Percentiles rank a stretch among this genome's conserved stretches.
Conservation (phyloP, 1,140 invertebrate species). For the Yoshiicerus persimilis region DNA sequence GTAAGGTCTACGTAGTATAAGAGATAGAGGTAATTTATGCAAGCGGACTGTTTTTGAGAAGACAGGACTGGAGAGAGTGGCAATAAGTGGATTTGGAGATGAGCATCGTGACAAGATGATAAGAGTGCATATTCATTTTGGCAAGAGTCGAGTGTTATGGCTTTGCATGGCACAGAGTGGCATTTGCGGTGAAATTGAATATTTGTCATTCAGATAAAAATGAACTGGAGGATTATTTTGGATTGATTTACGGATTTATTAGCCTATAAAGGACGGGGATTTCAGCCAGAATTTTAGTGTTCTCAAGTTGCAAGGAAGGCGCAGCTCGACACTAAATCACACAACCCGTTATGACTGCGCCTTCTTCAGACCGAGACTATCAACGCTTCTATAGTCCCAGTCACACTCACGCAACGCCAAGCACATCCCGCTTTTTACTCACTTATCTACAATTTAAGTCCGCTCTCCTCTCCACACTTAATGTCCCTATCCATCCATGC, state of each 20-base stretch:
- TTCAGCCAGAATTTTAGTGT: slow-evolving; percentile 34
- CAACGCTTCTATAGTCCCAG: neutral
- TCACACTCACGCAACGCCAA: neutral
- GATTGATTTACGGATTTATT: slow-evolving; percentile 42
- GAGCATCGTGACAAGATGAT: neutral
- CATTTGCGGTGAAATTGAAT: slow-evolving; percentile 28
- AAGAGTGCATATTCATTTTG: neutral
- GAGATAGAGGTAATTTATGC: too few relatives aligned
- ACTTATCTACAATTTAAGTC: neutral
- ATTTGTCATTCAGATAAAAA: slow-evolving; percentile 37
- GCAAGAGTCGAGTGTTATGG: neutral
- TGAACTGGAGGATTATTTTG: slow-evolving; percentile 32
- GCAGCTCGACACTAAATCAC: slow-evolving; percentile 38
- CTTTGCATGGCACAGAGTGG: neutral
- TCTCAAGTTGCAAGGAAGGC: slow-evolving; percentile 32
- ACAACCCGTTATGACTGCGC: slow-evolving; percentile 27
- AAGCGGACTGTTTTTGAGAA: too few relatives aligned
- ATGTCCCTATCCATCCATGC: neutral
- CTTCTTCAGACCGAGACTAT: neutral
- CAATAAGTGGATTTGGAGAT: neutral
- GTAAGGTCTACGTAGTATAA: too few relatives aligned
- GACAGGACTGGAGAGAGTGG: neutral
- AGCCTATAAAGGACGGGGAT: slow-evolving; percentile 29
- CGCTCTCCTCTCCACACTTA: neutral
- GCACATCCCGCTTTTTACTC: neutral